These are phyloP conservation scores for Amazona vittata DNA, from an alignment of 2,113 vertebrate genomes.

Conservation along the genomic window DNA sequence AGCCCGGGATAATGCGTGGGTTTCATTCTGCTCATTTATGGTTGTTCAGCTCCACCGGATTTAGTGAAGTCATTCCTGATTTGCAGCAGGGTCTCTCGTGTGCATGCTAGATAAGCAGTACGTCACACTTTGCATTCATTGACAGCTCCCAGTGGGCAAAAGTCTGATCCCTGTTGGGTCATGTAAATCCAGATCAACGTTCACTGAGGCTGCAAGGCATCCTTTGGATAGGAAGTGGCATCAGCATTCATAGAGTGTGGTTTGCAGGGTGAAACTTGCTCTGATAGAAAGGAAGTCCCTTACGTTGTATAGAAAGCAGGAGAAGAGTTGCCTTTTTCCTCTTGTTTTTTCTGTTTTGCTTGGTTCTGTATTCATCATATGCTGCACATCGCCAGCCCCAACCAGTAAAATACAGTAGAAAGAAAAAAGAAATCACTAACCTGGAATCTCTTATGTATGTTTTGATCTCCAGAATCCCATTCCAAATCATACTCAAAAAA, in stretches of 20 bases:
- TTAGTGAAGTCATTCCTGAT: constrained; percentile 58
- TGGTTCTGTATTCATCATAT: background rate
- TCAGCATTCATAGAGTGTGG: background rate
- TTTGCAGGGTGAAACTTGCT: background rate
- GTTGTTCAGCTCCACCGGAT: constrained; percentile 63
- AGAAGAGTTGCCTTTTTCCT: background rate
- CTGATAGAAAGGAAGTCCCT: background rate
- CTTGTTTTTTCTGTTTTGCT: background rate
- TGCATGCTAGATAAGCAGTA: constrained; percentile 47
- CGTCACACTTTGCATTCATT: constrained; percentile 54
- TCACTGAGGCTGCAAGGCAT: constrained; percentile 35
- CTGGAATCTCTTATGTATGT: background rate
- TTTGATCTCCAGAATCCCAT: background rate
- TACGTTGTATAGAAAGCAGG: background rate
- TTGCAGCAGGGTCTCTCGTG: constrained; percentile 53
- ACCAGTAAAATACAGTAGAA: background rate
- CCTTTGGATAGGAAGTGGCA: constrained; percentile 1
- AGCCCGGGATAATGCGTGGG: constrained; percentile 22
- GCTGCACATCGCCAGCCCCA: background rate
- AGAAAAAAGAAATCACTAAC: background rate
- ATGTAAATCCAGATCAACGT: constrained; percentile 51
- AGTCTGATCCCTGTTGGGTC: constrained; percentile 31
- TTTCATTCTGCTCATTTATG: constrained; percentile 56
- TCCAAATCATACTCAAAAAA: background rate
- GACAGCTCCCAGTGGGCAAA: constrained; percentile 45